Evolutionary conservation across 2,797 vertebrate genomes (phyloP), one percentile per base, ranked within the genome.

Genomic region (Sternarchorhynchus goeldii): DNA sequence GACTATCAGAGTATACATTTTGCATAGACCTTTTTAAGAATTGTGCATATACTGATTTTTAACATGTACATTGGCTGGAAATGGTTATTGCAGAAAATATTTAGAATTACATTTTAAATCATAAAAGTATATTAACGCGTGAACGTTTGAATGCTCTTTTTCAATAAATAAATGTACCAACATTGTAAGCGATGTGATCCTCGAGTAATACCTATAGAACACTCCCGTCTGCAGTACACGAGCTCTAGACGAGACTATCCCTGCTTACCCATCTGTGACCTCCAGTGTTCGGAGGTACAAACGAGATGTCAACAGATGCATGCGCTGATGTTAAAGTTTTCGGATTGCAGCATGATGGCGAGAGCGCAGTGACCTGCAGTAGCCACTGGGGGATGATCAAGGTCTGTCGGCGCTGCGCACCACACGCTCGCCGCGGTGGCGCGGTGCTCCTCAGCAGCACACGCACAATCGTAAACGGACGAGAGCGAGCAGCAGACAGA

Each of bases 301-400:
- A 70, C n/a, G 56, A 14, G 64, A 74, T 77, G 71, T 78, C 72
- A 78, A 78, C 76, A 78, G 72, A 82, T 65, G 71, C 65, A 62
- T 18, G 34, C 50, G 31, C 6, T 21, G 78, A 58, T 80, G 65
- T 63, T 34, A 60, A 69, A 77, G 74, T 81, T 80, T 71, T 31
- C 32, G 74, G 76, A 58, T 69, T 77, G 80, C 77, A 81, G 73
- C 77, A 79, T 68, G 62, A 74, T 45, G 45, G 64, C 50, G 67
- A 77, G 64, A 77, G 84, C 86, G 93, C 88, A 93, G 88, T 94
- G 86, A 89, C 89, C 85, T 64, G 32, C 83, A 86, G 65, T 87
- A 6, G 80, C 93, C 94, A 91, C 92, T 91, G 89, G 93, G 92
- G 89, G 92, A 91, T 89, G 93, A 91, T 92, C 90, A 88, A 90